phyloP scores from a whole-genome alignment of 2,888 invertebrate species.

The Trachelus tabidus region DNA sequence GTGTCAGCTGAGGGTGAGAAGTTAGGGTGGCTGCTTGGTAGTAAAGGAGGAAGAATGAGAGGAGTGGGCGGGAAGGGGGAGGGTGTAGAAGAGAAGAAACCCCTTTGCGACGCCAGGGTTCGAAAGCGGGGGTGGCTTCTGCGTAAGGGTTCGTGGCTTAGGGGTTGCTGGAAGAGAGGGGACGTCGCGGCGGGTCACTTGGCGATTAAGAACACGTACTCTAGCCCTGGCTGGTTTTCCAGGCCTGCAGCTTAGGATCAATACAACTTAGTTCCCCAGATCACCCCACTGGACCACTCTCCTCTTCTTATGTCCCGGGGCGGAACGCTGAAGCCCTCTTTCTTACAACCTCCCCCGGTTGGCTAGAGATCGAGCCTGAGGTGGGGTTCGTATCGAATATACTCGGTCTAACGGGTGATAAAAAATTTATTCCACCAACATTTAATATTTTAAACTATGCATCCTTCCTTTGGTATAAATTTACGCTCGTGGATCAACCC shows the following conservation, averaged over 20 bases:
- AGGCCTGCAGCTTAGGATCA: conserved; percentile 64
- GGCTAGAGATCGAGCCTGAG: neutral
- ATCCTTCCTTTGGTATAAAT: neutral
- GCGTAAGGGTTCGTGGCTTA: conserved; percentile 19
- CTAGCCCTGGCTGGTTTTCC: conserved; percentile 60
- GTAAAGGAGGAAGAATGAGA: conserved; percentile 34
- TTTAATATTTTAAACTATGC: neutral
- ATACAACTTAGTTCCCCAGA: conserved; percentile 65
- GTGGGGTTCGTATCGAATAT: neutral
- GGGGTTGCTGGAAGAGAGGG: conserved; percentile 20
- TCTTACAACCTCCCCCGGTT: conserved; percentile 41
- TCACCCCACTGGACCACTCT: conserved; percentile 27
- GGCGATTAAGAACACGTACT: conserved; percentile 67
- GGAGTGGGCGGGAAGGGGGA: conserved; percentile 25
- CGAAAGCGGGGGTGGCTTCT: conserved; percentile 20
- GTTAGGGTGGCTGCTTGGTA: conserved; percentile 16
- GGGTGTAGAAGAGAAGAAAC: conserved; percentile 37
- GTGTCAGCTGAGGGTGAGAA: conserved; percentile 22
- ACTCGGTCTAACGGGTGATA: neutral
- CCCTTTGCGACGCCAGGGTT: conserved; percentile 11
- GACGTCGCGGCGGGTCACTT: conserved; percentile 64
- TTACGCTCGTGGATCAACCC: neutral
- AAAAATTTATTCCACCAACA: neutral
- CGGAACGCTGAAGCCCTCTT: conserved; percentile 48
- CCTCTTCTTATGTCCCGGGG: conserved; percentile 63